phyloP scores from a whole-genome alignment of 2,888 invertebrate species.

The Ormyrus thymus region DNA sequence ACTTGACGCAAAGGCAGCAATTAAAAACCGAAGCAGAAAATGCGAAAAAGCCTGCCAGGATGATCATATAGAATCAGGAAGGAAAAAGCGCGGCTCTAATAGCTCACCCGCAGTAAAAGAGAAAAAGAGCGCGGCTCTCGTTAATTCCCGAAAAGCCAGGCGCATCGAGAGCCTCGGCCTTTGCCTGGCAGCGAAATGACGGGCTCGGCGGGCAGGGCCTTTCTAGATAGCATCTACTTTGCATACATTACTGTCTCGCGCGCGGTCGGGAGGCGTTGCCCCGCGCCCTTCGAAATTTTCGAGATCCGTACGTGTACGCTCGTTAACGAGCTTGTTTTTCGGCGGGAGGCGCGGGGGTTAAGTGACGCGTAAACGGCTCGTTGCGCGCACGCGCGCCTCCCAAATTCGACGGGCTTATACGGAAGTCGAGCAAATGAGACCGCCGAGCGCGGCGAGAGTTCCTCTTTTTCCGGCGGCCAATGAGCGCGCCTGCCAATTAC shows the following conservation, averaged over 20 bases:
- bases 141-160: not conserved
- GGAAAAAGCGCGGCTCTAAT: no score
- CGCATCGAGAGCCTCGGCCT: not conserved
- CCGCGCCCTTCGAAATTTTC: constrained; percentile 30
- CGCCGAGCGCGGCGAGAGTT: no score
- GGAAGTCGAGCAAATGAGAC: constrained; percentile 17
- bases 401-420: not conserved
- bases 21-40: no score
- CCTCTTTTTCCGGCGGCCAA: no score
- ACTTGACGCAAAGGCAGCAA: no score
- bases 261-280: constrained; percentile 52
- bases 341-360: constrained; percentile 12
- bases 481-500: no score
- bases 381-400: not conserved
- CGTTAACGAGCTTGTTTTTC: constrained; percentile 50
- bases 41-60: no score
- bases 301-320: not conserved
- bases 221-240: constrained; percentile 65
- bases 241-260: constrained; percentile 63
- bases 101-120: no score
- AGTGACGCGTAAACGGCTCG: constrained; percentile 25
- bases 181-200: constrained; percentile 16
- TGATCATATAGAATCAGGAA: no score
- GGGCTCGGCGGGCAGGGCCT: not conserved
- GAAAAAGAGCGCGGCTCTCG: not conserved